Percentiles rank a stretch among this genome's conserved stretches.
phyloP scores from a whole-genome alignment of 2,113 vertebrate genomes.

The Tragelaphus scriptus region DNA sequence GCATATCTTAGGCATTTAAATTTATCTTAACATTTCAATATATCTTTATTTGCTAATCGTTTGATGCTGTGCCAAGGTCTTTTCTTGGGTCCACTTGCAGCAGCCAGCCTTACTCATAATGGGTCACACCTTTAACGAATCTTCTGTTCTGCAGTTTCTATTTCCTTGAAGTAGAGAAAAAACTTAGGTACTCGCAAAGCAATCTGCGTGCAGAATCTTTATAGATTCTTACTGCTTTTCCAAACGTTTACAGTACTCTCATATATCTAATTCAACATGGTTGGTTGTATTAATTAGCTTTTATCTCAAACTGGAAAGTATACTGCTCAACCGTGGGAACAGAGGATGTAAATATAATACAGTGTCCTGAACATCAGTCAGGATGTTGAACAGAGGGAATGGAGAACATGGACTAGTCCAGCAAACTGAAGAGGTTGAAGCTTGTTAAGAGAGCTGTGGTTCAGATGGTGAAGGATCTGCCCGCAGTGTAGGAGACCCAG shows the following conservation, averaged over 20 bases:
- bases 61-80: not conserved
- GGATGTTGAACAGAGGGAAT: not conserved
- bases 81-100: not conserved
- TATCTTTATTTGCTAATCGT: not conserved
- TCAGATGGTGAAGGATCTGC: not conserved
- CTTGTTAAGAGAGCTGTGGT: not conserved
- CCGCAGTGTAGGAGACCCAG: not conserved
- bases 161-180: not conserved
- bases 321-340: too few species aligned
- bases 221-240: not conserved
- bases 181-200: not conserved
- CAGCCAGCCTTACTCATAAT: not conserved
- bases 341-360: not conserved
- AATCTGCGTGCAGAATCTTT: not conserved
- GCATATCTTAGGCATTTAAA: not conserved
- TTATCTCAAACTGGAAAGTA: not conserved
- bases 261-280: not conserved
- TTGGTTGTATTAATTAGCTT: conserved; percentile 7
- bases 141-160: not conserved
- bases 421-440: not conserved
- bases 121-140: not conserved
- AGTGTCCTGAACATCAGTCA: not conserved
- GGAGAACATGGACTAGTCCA: not conserved
- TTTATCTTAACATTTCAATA: not conserved
- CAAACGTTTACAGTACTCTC: not conserved